Conservation (phyloP, 2,888 invertebrate genomes). For the Monoplex corrugatus region DNA sequence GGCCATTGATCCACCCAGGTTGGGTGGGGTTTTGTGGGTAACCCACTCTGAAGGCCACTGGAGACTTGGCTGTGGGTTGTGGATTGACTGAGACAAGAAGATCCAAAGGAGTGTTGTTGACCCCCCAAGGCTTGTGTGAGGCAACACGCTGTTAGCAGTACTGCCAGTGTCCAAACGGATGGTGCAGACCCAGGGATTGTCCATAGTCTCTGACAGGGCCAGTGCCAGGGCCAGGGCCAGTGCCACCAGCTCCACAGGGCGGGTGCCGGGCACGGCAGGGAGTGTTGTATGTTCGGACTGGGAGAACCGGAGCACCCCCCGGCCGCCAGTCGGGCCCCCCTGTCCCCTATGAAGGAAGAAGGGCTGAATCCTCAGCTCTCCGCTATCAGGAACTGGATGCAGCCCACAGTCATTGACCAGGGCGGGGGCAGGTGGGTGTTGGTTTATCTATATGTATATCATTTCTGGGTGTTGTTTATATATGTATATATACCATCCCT, state of each 20-base stretch:
- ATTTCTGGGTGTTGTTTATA: too few relatives aligned
- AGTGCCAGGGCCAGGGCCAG: too few relatives aligned
- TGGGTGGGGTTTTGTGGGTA: too few relatives aligned
- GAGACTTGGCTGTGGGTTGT: background rate
- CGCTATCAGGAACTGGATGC: slow-evolving; percentile 81
- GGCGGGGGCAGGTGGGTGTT: slow-evolving; percentile 56
- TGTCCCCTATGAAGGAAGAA: slow-evolving; percentile 76
- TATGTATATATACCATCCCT: too few relatives aligned
- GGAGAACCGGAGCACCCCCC: slow-evolving; percentile 50
- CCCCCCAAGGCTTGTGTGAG: background rate
- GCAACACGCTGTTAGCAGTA: background rate
- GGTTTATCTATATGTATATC: too few relatives aligned
- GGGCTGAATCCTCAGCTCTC: slow-evolving; percentile 69
- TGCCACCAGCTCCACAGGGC: background rate
- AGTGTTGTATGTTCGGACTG: slow-evolving; percentile 48
- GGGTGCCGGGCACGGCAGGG: background rate
- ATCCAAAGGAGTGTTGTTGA: background rate
- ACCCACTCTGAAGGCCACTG: background rate
- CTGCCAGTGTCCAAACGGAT: background rate
- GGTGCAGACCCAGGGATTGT: background rate
- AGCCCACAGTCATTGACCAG: slow-evolving; percentile 78
- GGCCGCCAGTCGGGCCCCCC: slow-evolving; percentile 40
- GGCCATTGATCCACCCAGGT: too few relatives aligned
- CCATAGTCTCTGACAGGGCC: too few relatives aligned
- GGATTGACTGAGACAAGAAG: background rate